Conservation (phyloP, 2,113 vertebrate species). For the Hydrolagus affinis region DNA sequence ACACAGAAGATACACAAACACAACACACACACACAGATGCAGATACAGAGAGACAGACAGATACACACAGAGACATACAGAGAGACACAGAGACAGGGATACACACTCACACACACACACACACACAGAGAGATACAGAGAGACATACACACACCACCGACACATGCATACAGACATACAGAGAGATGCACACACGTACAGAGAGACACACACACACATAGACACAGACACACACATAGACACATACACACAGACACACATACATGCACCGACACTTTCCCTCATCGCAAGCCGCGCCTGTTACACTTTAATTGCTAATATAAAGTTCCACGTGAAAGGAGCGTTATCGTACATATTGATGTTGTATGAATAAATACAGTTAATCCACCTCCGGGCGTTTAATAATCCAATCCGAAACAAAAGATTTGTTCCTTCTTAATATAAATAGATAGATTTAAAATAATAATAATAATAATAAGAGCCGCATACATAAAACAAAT, state of each 20-base stretch:
- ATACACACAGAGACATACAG: background rate
- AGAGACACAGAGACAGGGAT: background rate
- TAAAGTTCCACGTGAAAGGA: no score
- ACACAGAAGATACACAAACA: background rate
- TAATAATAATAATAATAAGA: slow-evolving; percentile 39
- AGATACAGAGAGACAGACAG: background rate
- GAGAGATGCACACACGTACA: no score
- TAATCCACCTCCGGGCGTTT: background rate
- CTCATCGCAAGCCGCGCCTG: no score
- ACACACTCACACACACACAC: background rate
- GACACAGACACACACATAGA: no score
- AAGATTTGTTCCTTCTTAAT: background rate
- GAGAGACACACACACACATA: no score
- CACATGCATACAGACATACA: no score
- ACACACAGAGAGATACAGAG: background rate
- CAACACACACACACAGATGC: no score
- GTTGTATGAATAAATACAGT: background rate
- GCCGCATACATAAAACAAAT: slow-evolving; percentile 38
- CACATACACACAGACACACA: no score
- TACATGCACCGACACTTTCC: no score
- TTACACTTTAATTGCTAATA: no score
- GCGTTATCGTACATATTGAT: no score
- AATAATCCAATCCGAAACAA: background rate
- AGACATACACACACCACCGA: background rate
- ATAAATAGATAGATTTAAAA: background rate